Conservation (phyloP, 1,140 invertebrate species). For the Leptinotarsa texana region DNA sequence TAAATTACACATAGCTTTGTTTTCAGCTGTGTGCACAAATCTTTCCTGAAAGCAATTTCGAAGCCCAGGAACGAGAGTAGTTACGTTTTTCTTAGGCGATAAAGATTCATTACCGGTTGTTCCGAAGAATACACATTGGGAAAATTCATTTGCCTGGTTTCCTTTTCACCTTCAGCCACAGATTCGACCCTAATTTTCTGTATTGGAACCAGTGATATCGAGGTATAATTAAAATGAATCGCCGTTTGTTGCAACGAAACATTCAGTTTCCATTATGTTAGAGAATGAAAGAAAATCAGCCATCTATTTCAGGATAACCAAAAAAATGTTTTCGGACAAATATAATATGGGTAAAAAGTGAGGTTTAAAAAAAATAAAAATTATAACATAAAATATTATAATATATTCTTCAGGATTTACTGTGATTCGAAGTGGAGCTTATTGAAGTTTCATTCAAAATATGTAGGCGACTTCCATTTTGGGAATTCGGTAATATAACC, state of each 20-base stretch:
- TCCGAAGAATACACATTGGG: conserved; percentile 43
- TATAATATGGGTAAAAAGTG: too few species aligned
- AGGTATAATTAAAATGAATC: neutral
- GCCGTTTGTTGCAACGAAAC: neutral
- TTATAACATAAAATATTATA: too few species aligned
- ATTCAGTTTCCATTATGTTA: too few species aligned
- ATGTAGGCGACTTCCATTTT: too few species aligned
- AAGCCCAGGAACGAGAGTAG: conserved; percentile 46
- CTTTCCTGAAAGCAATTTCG: conserved; percentile 51
- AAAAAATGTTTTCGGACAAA: too few species aligned
- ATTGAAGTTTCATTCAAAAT: too few species aligned
- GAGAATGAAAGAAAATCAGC: too few species aligned
- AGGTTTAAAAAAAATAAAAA: too few species aligned
- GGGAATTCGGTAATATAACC: too few species aligned
- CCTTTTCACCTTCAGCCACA: conserved; percentile 19
- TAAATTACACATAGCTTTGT: conserved; percentile 54
- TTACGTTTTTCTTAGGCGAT: conserved; percentile 52
- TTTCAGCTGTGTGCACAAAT: conserved; percentile 52
- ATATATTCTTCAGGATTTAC: too few species aligned
- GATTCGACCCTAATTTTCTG: conserved; percentile 23
- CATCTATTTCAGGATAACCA: too few species aligned
- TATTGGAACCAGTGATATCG: conserved; percentile 5
- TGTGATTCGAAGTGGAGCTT: too few species aligned
- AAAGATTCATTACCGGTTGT: conserved; percentile 51
- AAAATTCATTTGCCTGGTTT: conserved; percentile 36